Percentiles rank a stretch among this genome's conserved stretches.
These are phyloP conservation scores for Amblyornis subalaris DNA, from an alignment of 2,113 vertebrate species.

Conservation along the genomic window DNA sequence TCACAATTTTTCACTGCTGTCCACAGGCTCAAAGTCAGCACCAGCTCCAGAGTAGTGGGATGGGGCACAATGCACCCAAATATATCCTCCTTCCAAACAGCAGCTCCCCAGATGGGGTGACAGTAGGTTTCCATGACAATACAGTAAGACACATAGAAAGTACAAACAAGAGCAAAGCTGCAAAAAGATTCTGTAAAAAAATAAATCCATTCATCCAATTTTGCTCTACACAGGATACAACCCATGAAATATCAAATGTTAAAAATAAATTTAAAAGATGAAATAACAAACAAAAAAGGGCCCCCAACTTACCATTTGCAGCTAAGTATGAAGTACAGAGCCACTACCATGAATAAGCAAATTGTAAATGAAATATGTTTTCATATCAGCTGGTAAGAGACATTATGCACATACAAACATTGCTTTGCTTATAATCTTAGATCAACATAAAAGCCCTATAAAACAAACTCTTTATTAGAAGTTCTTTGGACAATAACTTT, in stretches of 20 bases:
- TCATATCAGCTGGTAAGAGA: not conserved
- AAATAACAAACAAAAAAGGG: not conserved
- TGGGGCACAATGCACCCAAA: rapidly evolving
- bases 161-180: not conserved
- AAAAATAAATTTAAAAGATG: not conserved
- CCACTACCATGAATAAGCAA: not conserved
- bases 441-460: not conserved
- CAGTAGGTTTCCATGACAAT: not conserved
- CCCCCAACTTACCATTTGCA: not conserved
- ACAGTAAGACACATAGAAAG: not conserved
- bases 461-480: not conserved
- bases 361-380: not conserved
- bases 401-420: not conserved
- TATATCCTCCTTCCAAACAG: not conserved
- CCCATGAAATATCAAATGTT: not conserved
- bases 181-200: not conserved
- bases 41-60: not conserved
- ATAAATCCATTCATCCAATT: not conserved
- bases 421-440: not conserved
- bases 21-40: not conserved
- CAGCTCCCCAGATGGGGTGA: not conserved
- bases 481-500: not conserved
- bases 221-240: not conserved
- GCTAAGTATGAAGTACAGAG: not conserved
- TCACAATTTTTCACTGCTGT: not conserved